A percentile compares a stretch with the other conserved stretches of the same genome.
phyloP scores from a whole-genome alignment of 1,140 invertebrate genomes.

The Idris sp. region DNA sequence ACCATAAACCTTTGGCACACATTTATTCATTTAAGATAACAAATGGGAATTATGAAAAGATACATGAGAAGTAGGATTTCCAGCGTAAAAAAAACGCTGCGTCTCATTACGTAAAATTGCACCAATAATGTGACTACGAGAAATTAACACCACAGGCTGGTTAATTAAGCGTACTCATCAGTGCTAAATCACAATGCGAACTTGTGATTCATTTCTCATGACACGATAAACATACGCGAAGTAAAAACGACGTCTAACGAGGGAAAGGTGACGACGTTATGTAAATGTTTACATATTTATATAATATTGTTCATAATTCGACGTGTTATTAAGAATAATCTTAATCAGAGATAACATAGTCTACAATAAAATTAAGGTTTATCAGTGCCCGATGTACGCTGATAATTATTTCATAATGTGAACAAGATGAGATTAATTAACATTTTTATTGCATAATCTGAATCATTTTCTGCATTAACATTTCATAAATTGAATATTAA shows the following conservation, averaged over 20 bases:
- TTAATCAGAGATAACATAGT: constrained; percentile 4
- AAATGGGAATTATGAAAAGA: constrained; percentile 45
- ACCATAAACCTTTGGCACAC: constrained; percentile 39
- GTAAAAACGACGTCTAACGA: constrained; percentile 35
- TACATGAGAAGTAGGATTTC: constrained; percentile 44
- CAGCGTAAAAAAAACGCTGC: constrained; percentile 28
- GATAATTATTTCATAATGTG: too few relatives aligned
- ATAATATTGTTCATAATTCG: constrained; percentile 16
- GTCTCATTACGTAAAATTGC: constrained; percentile 42
- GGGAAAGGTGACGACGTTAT: constrained; percentile 44
- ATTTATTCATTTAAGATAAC: constrained; percentile 44
- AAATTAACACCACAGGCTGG: constrained; percentile 28
- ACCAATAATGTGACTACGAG: constrained; percentile 22
- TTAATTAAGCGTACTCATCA: constrained; percentile 37
- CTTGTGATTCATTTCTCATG: constrained; percentile 45
- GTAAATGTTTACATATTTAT: constrained; percentile 29
- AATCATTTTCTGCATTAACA: too few relatives aligned
- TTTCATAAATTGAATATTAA: too few relatives aligned
- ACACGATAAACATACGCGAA: constrained; percentile 39
- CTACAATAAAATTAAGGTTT: constrained; percentile 14
- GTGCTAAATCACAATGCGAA: constrained; percentile 29
- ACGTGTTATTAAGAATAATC: constrained; percentile 6
- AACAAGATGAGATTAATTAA: too few relatives aligned
- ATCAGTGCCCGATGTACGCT: neutral
- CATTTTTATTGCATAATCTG: too few relatives aligned